phyloP scores from a whole-genome alignment of 2,888 invertebrate species.

The Cheilosia vernalis region DNA sequence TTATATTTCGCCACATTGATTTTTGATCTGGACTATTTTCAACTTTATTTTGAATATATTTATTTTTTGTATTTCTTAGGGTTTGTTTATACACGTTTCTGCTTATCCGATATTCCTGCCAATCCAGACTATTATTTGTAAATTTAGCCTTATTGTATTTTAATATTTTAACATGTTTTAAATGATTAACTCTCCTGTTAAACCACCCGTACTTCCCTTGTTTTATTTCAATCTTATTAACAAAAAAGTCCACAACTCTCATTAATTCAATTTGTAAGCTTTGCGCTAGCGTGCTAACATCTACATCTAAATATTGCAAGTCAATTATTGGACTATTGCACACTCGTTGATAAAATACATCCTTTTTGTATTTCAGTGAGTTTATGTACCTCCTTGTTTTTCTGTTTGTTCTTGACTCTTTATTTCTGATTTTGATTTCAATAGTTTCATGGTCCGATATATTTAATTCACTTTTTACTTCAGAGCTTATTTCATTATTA shows the following conservation, averaged over 20 bases:
- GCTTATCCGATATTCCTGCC: neutral
- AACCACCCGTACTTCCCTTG: neutral
- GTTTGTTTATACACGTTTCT: neutral
- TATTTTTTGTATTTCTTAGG: conserved; percentile 1
- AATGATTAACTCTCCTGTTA: neutral
- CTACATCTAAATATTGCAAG: neutral
- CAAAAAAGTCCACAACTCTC: neutral
- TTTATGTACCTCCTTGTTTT: neutral
- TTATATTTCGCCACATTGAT: conserved; percentile 7
- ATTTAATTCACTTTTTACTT: neutral
- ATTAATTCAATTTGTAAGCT: neutral
- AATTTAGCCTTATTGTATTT: conserved; percentile 1
- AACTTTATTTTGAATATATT: conserved; percentile 7
- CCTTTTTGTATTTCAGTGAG: conserved; percentile 1
- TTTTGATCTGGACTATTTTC: no score
- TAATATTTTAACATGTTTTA: neutral
- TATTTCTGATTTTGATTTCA: neutral
- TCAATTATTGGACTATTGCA: neutral
- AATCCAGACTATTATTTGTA: neutral
- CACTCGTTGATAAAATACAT: conserved; percentile 1
- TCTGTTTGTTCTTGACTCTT: neutral
- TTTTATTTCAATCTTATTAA: neutral
- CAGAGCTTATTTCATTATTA: neutral
- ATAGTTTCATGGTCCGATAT: neutral
- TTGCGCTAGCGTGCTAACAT: neutral